Conservation (phyloP, 2,888 invertebrate genomes). For the Diaperis boleti region DNA sequence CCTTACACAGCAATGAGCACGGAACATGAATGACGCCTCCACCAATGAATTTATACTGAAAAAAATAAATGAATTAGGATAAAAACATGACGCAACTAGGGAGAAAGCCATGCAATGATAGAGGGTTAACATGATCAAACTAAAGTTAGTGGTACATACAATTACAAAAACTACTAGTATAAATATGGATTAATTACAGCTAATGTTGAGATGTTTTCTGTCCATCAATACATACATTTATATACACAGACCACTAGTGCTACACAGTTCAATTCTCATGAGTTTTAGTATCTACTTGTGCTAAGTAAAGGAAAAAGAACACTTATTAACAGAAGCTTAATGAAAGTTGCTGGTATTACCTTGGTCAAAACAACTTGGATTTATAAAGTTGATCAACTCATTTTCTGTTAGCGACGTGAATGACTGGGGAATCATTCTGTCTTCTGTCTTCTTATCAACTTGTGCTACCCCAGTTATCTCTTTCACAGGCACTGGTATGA, state of each 20-base stretch:
- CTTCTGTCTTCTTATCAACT: constrained; percentile 65
- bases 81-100: constrained; percentile 29
- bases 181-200: constrained; percentile 19
- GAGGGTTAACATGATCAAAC: constrained; percentile 35
- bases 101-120: constrained; percentile 42
- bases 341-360: constrained; percentile 66
- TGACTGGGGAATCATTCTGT: constrained; percentile 75
- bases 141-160: constrained; percentile 39
- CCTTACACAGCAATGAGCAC: constrained; percentile 57
- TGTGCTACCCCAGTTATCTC: constrained; percentile 52
- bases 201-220: constrained; percentile 26
- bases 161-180: constrained; percentile 29
- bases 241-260: constrained; percentile 28
- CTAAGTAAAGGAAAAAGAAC: constrained; percentile 38
- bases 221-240: constrained; percentile 34
- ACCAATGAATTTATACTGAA: constrained; percentile 64
- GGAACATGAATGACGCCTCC: constrained; percentile 60
- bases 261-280: constrained; percentile 28
- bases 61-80: constrained; percentile 59
- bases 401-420: constrained; percentile 88
- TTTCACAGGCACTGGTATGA: constrained; percentile 56
- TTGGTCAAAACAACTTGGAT: constrained; percentile 90
- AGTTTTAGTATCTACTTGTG: constrained; percentile 39
- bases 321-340: constrained; percentile 41
- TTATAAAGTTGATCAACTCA: constrained; percentile 89